phyloP scores from a whole-genome alignment of 2,113 vertebrate species.

The Tragulus kanchil region DNA sequence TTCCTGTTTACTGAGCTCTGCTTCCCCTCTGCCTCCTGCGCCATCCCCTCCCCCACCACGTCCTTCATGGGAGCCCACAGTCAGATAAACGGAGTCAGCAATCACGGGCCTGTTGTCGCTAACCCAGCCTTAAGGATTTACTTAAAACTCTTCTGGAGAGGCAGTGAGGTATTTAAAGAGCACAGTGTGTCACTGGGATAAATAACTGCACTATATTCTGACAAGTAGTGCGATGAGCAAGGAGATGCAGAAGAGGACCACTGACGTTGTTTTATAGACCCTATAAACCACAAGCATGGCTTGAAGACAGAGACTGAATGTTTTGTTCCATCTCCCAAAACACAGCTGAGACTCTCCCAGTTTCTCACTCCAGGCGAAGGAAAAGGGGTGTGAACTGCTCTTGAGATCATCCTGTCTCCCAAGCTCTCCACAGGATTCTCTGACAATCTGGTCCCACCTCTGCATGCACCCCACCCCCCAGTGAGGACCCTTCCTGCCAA shows the following conservation, averaged over 20 bases:
- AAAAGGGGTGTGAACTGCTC: not conserved
- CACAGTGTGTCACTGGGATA: not conserved
- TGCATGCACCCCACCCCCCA: not conserved
- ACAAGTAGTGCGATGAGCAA: not conserved
- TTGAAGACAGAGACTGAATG: not conserved
- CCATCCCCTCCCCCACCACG: fast-evolving
- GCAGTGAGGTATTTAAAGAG: slow-evolving; percentile 19
- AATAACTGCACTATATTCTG: not conserved
- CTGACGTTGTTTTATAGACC: not conserved
- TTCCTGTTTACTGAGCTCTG: not conserved
- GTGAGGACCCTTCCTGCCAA: slow-evolving; percentile 7
- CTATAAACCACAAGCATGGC: not conserved
- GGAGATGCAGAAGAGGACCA: not conserved
- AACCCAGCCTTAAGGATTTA: not conserved
- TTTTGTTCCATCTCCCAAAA: not conserved
- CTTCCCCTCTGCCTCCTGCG: not conserved
- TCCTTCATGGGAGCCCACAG: not conserved
- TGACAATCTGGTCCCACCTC: not conserved
- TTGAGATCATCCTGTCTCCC: not conserved
- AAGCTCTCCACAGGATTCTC: not conserved
- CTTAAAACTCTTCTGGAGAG: slow-evolving; percentile 48
- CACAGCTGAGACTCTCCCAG: not conserved
- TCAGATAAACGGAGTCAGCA: slow-evolving; percentile 9
- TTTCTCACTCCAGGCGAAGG: not conserved
- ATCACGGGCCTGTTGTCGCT: not conserved